Evolutionary conservation across 2,113 vertebrate species (phyloP).

Genomic region (Lepus timidus): DNA sequence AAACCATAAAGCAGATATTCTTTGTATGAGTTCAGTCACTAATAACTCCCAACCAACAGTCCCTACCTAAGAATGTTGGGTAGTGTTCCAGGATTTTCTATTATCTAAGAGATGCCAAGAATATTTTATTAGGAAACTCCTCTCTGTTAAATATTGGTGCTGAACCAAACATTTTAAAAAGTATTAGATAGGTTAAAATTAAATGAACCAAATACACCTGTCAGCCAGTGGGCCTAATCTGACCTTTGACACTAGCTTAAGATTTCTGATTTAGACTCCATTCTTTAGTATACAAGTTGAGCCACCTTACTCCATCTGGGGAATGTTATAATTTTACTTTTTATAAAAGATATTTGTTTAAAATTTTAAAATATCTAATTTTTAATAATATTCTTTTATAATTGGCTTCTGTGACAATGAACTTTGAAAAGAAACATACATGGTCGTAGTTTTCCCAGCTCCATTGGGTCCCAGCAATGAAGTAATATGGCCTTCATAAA

Average conservation of each 20-base stretch:
- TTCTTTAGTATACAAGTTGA: background rate
- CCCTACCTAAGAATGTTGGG: background rate
- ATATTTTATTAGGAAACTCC: background rate
- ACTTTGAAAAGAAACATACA: constrained; percentile 87
- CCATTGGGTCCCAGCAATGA: constrained; percentile 97
- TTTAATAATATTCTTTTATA: background rate
- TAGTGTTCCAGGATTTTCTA: background rate
- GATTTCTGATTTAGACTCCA: background rate
- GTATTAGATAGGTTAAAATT: background rate
- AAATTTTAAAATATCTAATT: background rate
- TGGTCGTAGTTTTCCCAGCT: constrained; percentile 98
- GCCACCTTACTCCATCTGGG: background rate
- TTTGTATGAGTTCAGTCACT: background rate
- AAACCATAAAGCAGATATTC: background rate
- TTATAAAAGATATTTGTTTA: background rate
- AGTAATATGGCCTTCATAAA: constrained; percentile 97
- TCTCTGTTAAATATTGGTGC: background rate
- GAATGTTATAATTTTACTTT: background rate
- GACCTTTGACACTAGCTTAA: background rate
- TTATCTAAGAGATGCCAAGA: background rate
- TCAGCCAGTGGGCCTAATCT: background rate
- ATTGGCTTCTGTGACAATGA: background rate
- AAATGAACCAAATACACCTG: background rate
- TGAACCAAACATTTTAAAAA: background rate
- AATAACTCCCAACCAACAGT: background rate